Percentiles rank a stretch among this genome's conserved stretches.
Conservation (phyloP, 2,888 invertebrate genomes). For the Priapulus caudatus region DNA sequence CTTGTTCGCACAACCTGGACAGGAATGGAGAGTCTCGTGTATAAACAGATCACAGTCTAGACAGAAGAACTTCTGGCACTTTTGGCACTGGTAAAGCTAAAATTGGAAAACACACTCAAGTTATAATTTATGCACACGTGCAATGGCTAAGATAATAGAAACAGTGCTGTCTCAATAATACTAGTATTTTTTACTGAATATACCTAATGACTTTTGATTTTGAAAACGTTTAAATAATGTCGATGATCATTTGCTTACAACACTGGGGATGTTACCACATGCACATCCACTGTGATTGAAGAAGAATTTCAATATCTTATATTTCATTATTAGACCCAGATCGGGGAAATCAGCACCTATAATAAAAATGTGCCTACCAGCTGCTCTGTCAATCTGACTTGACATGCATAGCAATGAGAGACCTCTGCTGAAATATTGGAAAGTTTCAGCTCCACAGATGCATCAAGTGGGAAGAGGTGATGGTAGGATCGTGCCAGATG, state of each 20-base stretch:
- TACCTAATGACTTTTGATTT: conserved; percentile 1
- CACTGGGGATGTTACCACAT: no score
- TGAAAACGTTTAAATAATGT: conserved; percentile 13
- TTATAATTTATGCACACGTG: conserved; percentile 5
- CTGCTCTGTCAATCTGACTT: conserved; percentile 9
- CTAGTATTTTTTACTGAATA: background rate
- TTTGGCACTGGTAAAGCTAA: conserved; percentile 66
- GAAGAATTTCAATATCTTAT: no score
- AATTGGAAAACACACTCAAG: conserved; percentile 27
- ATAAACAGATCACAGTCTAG: conserved; percentile 90
- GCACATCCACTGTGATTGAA: no score
- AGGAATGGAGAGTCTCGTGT: conserved; percentile 83
- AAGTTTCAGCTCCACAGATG: conserved; percentile 56
- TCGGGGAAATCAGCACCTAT: no score
- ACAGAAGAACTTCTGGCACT: conserved; percentile 70
- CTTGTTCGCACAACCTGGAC: conserved; percentile 71
- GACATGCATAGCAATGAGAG: conserved; percentile 17
- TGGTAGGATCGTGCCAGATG: conserved; percentile 95
- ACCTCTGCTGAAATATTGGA: conserved; percentile 7
- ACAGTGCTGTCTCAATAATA: no score
- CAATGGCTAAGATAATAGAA: no score
- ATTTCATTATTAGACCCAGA: no score
- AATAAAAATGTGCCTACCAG: no score
- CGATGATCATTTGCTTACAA: no score
- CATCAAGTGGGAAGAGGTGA: conserved; percentile 83